A percentile compares a stretch with the other conserved stretches of the same genome.
phyloP scores from a whole-genome alignment of 2,797 vertebrate species.

The Rhinoraja longicauda region DNA sequence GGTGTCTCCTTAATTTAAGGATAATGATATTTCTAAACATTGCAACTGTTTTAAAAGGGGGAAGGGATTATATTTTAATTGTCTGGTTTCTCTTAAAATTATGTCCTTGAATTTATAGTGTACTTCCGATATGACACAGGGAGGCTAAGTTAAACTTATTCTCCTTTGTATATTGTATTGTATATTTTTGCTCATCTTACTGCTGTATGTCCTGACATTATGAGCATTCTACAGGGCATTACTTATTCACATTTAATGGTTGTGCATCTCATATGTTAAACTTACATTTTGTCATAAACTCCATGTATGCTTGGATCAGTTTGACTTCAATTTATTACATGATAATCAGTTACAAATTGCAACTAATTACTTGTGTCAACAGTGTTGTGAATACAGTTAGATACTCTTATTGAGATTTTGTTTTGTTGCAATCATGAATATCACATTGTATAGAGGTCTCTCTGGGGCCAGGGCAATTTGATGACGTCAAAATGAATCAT shows the following conservation, averaged over 20 bases:
- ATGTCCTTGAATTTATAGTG: not conserved
- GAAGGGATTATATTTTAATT: not conserved
- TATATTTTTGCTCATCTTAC: not conserved
- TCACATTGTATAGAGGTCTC: no score
- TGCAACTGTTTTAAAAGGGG: not conserved
- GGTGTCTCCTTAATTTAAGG: not conserved
- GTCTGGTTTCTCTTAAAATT: not conserved
- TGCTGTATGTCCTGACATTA: not conserved
- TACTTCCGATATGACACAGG: not conserved
- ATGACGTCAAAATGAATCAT: no score
- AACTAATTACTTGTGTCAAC: not conserved
- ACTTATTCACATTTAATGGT: no score
- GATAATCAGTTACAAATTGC: not conserved
- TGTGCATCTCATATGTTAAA: no score
- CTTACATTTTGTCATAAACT: not conserved
- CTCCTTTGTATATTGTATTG: not conserved
- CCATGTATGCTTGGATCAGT: not conserved
- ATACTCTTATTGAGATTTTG: not conserved
- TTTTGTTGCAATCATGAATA: no score
- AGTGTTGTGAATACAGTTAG: no score
- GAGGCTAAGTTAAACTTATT: not conserved
- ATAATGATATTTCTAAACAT: not conserved
- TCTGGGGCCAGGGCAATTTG: no score
- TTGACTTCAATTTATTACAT: not conserved
- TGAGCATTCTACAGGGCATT: no score